A percentile compares a stretch with the other conserved stretches of the same genome.
Conservation (phyloP, 1,140 invertebrate genomes). For the Pseudachorutes palmiensis region DNA sequence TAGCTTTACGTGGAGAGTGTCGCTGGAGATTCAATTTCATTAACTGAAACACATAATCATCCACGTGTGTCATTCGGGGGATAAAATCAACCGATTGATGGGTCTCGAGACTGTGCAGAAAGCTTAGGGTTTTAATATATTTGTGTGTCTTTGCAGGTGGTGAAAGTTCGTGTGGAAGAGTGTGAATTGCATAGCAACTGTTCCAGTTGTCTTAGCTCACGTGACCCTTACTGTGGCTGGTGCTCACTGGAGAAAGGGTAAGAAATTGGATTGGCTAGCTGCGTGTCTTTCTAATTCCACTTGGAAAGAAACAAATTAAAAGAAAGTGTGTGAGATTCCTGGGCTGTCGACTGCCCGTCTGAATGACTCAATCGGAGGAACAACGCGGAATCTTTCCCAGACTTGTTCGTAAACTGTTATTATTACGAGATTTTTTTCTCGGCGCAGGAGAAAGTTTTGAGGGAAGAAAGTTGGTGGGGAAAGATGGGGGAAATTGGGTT, state of each 20-base stretch:
- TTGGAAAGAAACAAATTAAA: no score
- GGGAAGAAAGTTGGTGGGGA: neutral
- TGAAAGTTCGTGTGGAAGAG: constrained; percentile 84
- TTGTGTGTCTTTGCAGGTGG: constrained; percentile 53
- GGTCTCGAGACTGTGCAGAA: neutral
- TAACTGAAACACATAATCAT: neutral
- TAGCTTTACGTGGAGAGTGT: neutral
- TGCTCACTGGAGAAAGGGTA: constrained; percentile 88
- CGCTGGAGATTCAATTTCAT: neutral
- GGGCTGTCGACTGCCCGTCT: no score
- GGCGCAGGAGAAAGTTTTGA: neutral
- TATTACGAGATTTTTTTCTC: neutral
- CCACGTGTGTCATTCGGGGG: neutral
- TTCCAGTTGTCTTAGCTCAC: constrained; percentile 76
- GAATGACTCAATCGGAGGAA: no score
- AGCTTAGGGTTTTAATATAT: constrained; percentile 10
- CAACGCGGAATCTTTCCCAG: no score
- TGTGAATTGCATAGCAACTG: constrained; percentile 84
- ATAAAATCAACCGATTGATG: neutral
- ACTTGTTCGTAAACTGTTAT: no score
- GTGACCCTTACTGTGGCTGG: constrained; percentile 97
- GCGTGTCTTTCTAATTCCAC: no score
- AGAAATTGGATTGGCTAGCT: constrained; percentile 32
- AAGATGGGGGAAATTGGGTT: constrained; percentile 13
- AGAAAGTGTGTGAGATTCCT: no score